Evolutionary conservation across 1,140 invertebrate genomes (phyloP).

Genomic region (Euwallacea similis): DNA sequence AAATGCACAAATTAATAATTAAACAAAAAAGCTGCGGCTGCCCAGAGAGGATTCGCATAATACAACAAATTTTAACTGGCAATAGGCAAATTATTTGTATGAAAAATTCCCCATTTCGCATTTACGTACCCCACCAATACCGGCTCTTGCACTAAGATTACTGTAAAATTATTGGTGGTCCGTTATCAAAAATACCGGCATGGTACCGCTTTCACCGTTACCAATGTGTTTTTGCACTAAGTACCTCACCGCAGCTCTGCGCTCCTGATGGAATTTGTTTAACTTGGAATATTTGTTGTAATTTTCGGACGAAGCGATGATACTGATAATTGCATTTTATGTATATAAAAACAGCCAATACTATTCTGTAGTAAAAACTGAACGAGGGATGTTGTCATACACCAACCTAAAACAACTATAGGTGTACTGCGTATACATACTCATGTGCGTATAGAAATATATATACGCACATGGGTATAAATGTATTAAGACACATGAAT

Average conservation of each 20-base stretch:
- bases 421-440: too few relatives aligned
- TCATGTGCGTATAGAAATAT: too few relatives aligned
- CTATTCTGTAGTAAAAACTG: too few relatives aligned
- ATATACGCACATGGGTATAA: too few relatives aligned
- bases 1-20: conserved; percentile 10
- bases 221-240: conserved; percentile 6
- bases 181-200: not conserved
- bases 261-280: conserved; percentile 15
- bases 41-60: not conserved
- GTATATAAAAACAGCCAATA: too few relatives aligned
- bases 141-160: not conserved
- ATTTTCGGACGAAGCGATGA: conserved; percentile 6
- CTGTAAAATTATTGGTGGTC: not conserved
- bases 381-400: too few relatives aligned
- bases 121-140: not conserved
- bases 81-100: not conserved
- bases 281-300: conserved; percentile 14
- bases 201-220: not conserved
- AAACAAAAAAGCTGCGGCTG: not conserved
- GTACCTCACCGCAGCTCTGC: not conserved
- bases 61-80: not conserved
- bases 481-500: too few relatives aligned
- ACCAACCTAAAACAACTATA: too few relatives aligned
- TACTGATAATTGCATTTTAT: too few relatives aligned
- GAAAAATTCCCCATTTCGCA: not conserved